phyloP scores from a whole-genome alignment of 1,140 invertebrate species.

The Trachymyrmex cornetzi region DNA sequence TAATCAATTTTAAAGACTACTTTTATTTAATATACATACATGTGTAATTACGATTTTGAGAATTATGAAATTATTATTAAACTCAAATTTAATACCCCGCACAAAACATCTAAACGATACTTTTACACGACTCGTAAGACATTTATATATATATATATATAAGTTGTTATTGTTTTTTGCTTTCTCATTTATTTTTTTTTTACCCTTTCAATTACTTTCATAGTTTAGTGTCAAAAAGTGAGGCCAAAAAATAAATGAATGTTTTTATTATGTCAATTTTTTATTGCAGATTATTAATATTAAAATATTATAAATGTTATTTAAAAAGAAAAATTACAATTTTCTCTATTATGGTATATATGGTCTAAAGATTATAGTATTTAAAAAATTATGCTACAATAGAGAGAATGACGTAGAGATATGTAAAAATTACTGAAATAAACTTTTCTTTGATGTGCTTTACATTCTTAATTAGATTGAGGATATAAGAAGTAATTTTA shows the following conservation, averaged over 20 bases:
- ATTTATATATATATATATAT: no score
- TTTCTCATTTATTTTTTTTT: constrained; percentile 65
- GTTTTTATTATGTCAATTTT: constrained; percentile 84
- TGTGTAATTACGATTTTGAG: constrained; percentile 40
- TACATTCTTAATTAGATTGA: constrained; percentile 10
- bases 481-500: constrained; percentile 2
- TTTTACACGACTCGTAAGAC: constrained; percentile 47
- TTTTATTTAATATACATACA: constrained; percentile 74
- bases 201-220: constrained; percentile 71
- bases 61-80: constrained; percentile 63
- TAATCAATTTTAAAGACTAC: constrained; percentile 78
- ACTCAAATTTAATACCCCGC: constrained; percentile 67
- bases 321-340: constrained; percentile 75
- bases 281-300: constrained; percentile 80
- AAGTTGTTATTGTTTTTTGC: constrained; percentile 65
- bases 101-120: constrained; percentile 46
- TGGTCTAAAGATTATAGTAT: constrained; percentile 60
- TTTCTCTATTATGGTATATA: constrained; percentile 76
- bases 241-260: constrained; percentile 83
- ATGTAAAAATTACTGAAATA: constrained; percentile 32
- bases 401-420: constrained; percentile 4
- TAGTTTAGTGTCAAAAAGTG: constrained; percentile 78
- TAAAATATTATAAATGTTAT: constrained; percentile 82
- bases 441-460: constrained; percentile 21
- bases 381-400: constrained; percentile 11